Conservation (phyloP, 2,113 vertebrate genomes). For the Bos indicus region DNA sequence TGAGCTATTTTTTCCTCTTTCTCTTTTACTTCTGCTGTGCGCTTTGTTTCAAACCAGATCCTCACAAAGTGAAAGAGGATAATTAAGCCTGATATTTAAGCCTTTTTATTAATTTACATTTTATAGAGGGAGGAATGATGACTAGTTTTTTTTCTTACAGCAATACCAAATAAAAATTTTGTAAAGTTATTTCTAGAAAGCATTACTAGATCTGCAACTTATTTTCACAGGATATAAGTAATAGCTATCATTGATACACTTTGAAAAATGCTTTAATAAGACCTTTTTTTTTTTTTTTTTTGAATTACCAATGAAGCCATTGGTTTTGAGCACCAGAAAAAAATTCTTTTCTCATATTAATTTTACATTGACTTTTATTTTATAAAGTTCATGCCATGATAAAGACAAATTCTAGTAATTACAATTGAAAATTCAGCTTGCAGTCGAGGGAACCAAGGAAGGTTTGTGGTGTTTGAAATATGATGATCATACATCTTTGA, state of each 20-base stretch:
- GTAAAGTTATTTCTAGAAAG: conserved; percentile 31
- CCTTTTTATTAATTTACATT: background rate
- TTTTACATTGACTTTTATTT: conserved; percentile 30
- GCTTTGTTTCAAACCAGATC: conserved; percentile 41
- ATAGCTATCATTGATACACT: background rate
- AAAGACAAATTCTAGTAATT: conserved; percentile 47
- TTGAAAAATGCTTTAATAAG: conserved; percentile 42
- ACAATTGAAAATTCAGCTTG: background rate
- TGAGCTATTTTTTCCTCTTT: background rate
- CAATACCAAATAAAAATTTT: background rate
- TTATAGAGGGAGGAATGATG: background rate
- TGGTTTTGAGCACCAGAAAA: conserved; percentile 31
- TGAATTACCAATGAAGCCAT: background rate
- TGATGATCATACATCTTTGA: background rate
- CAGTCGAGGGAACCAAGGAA: background rate
- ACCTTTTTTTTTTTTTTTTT: background rate
- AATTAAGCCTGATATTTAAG: conserved; percentile 25
- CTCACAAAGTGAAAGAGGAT: conserved; percentile 1
- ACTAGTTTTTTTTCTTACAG: background rate
- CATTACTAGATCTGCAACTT: background rate
- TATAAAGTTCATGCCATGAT: background rate
- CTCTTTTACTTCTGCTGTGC: conserved; percentile 20
- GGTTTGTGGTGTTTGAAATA: background rate
- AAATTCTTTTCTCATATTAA: background rate
- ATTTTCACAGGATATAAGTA: background rate